Evolutionary conservation across 2,888 invertebrate genomes (phyloP).

Genomic region (Germaria angustata): DNA sequence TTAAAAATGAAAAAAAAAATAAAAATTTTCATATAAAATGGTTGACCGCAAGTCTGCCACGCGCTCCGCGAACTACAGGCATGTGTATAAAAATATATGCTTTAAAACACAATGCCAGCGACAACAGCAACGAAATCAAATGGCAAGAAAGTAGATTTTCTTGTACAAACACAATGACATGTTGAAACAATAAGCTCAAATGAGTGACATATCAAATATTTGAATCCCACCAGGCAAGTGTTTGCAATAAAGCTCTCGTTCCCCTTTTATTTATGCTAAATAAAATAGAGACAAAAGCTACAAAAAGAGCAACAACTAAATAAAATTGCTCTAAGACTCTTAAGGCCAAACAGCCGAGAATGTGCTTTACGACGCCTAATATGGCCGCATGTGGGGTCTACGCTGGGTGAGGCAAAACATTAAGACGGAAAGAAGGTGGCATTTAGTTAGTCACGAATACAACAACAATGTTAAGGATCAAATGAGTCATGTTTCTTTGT

Average conservation of each 20-base stretch:
- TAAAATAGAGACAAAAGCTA: background rate
- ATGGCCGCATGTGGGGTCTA: no score
- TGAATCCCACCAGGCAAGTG: conserved; percentile 16
- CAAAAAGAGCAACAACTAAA: conserved; percentile 3
- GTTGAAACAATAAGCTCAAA: background rate
- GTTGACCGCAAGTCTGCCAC: no score
- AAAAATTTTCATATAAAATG: no score
- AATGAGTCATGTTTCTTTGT: conserved; percentile 7
- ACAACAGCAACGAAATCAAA: background rate
- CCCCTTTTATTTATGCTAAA: conserved; percentile 2
- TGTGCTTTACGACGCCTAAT: no score
- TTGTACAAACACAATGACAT: background rate
- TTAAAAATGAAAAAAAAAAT: no score
- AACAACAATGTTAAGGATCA: background rate
- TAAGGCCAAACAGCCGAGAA: background rate
- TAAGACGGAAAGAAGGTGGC: no score
- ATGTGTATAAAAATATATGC: background rate
- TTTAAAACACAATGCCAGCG: background rate
- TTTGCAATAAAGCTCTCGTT: conserved; percentile 33
- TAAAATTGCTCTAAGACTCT: background rate
- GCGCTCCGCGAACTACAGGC: background rate
- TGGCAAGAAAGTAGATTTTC: background rate
- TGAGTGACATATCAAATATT: conserved; percentile 11
- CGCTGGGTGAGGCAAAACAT: no score
- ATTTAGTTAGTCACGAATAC: no score